Percentiles rank a stretch among this genome's conserved stretches.
Evolutionary conservation across 1,140 invertebrate species (phyloP).

Genomic region (Drosophila watanabei): DNA sequence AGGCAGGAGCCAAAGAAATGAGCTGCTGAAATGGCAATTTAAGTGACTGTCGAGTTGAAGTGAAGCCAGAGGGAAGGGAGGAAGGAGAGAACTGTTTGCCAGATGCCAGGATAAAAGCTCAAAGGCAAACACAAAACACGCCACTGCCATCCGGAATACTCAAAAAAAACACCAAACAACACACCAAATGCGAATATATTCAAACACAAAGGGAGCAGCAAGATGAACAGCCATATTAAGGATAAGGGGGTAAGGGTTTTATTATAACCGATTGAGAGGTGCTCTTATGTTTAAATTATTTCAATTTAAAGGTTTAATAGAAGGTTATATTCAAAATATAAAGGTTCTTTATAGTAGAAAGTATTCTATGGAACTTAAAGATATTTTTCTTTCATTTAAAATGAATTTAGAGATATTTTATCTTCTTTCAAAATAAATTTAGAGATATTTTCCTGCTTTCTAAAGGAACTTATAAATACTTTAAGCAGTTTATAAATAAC

Average conservation of each 20-base stretch:
- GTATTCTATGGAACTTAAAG: too few species aligned
- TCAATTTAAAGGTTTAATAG: neutral
- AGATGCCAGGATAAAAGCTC: slow-evolving; percentile 77
- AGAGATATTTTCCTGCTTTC: too few species aligned
- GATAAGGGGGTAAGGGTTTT: neutral
- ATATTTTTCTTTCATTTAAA: too few species aligned
- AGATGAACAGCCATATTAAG: slow-evolving; percentile 23
- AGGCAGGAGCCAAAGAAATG: slow-evolving; percentile 52
- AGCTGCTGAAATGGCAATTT: slow-evolving; percentile 82
- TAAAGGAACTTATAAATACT: too few species aligned
- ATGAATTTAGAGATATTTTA: too few species aligned
- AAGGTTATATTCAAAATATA: neutral
- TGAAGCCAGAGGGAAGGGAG: slow-evolving; percentile 5
- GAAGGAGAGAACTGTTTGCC: slow-evolving; percentile 43
- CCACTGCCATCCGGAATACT: slow-evolving; percentile 32
- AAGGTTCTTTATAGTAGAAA: too few species aligned
- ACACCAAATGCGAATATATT: slow-evolving; percentile 26
- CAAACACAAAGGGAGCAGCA: slow-evolving; percentile 37
- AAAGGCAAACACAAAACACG: slow-evolving; percentile 41
- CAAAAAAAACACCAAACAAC: slow-evolving; percentile 21
- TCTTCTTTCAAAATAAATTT: too few species aligned
- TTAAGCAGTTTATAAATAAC: too few species aligned
- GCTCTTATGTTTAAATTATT: neutral
- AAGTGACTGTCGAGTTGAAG: slow-evolving; percentile 75
- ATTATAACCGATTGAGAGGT: neutral